Evolutionary conservation across 2,888 invertebrate genomes (phyloP), one percentile per base, ranked within the genome.

Genomic region (Dendrolimus pini): DNA sequence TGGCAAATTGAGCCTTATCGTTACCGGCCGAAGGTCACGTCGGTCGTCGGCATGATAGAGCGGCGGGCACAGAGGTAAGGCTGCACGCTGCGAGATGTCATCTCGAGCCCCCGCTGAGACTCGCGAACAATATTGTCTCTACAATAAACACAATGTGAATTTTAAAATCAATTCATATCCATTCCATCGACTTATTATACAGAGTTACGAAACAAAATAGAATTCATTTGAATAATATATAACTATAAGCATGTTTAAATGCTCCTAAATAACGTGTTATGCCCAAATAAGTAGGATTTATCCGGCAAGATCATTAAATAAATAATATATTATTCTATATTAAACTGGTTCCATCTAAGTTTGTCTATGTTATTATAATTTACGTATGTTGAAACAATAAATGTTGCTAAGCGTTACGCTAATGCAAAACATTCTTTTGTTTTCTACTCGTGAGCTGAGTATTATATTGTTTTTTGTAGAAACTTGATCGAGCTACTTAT

Each of bases 1-100:
- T 56, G 60, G 63, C 53, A 69, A 70, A 63, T 53, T 70, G 60
- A 61, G 62, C 67, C 67, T 60, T 69, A 60, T 10, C 53, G 56
- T 52, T 18, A 52, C 54, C 56, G 58, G 42, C 61, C 59, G 61
- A 64, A 62, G 62, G 62, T 58, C 57, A 57, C 54, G 57, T 57
- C 59, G 41, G 42, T 56, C 53, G 61, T 57, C 58, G 63, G 62
- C 64, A 47, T 47, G 47, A 47, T 65, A 66, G 65, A 74, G 68
- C 64, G 73, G 75, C 71, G 76, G 74, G 73, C 75, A 71, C 70
- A 77, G 77, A 80, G 80, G 81, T 77, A 77, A 77, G 84, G 78
- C 82, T 84, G 82, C 87, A 86, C 80, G 88, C 87, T 84, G 88
- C 75, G 88, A 88, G 89, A 90, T 89, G 89, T 85, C 89, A 89